phyloP scores from a whole-genome alignment of 2,113 vertebrate genomes.

The Ptilorrhoa leucosticta region DNA sequence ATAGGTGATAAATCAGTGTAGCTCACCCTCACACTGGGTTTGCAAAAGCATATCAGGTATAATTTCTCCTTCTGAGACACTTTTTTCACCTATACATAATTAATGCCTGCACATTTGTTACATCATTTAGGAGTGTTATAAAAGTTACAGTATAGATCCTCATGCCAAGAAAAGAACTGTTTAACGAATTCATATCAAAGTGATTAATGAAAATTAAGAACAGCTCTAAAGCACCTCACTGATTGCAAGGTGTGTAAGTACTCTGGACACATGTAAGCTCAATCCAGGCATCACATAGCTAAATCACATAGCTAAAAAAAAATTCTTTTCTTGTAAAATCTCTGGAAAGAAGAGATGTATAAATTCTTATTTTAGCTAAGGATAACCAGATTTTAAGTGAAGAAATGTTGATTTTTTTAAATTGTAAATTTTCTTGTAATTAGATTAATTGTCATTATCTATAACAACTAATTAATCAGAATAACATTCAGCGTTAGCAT shows the following conservation, averaged over 20 bases:
- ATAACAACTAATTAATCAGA: conserved; percentile 1
- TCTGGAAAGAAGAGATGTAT: background rate
- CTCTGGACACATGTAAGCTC: background rate
- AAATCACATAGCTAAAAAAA: background rate
- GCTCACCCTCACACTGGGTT: background rate
- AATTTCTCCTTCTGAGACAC: background rate
- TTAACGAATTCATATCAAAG: background rate
- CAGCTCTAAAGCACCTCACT: background rate
- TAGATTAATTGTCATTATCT: conserved; percentile 11
- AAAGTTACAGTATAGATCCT: background rate
- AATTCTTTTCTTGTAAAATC: background rate
- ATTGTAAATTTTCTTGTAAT: background rate
- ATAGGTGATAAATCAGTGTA: background rate
- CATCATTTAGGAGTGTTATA: background rate
- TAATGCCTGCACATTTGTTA: background rate
- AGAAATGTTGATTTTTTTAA: background rate
- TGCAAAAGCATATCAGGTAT: accelerated
- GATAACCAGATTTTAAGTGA: background rate
- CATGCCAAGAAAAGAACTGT: background rate
- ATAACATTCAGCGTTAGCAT: background rate
- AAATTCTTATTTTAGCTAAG: background rate
- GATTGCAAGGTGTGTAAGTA: background rate
- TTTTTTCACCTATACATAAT: background rate
- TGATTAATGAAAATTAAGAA: background rate
- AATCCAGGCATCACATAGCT: background rate